phyloP scores from a whole-genome alignment of 2,888 invertebrate genomes.

The Scrobipalpa costella region DNA sequence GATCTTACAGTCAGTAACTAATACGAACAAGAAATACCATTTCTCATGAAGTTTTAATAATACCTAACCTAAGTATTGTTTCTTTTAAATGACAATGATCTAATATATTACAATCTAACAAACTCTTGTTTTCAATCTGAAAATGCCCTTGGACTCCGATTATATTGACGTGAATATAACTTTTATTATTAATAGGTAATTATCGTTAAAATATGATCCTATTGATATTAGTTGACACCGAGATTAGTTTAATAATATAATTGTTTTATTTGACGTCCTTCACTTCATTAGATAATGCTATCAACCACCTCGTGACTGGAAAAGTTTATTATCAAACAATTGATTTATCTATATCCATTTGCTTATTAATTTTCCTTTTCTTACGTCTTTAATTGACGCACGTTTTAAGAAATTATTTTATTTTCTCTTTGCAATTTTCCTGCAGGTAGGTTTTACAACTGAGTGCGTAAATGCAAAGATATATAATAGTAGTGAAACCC shows the following conservation, averaged over 20 bases:
- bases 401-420: neutral
- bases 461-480: neutral
- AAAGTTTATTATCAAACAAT: neutral
- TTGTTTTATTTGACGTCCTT: neutral
- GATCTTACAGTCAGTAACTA: too few species aligned
- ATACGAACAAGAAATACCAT: too few species aligned
- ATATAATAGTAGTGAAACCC: neutral
- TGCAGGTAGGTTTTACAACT: neutral
- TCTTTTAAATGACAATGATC: too few species aligned
- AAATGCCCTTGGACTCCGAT: too few species aligned
- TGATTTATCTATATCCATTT: neutral
- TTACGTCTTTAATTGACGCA: slow-evolving; percentile 13
- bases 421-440: slow-evolving; percentile 2
- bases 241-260: neutral
- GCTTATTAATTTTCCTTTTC: slow-evolving; percentile 1
- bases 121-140: too few species aligned
- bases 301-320: neutral
- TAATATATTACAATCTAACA: too few species aligned
- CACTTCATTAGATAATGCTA: neutral
- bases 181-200: too few species aligned
- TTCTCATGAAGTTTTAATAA: too few species aligned
- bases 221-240: neutral
- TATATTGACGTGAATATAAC: neutral
- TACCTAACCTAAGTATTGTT: too few species aligned
- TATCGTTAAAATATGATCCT: neutral